phyloP scores from a whole-genome alignment of 2,888 invertebrate genomes.

The Chymomyza caudatula region DNA sequence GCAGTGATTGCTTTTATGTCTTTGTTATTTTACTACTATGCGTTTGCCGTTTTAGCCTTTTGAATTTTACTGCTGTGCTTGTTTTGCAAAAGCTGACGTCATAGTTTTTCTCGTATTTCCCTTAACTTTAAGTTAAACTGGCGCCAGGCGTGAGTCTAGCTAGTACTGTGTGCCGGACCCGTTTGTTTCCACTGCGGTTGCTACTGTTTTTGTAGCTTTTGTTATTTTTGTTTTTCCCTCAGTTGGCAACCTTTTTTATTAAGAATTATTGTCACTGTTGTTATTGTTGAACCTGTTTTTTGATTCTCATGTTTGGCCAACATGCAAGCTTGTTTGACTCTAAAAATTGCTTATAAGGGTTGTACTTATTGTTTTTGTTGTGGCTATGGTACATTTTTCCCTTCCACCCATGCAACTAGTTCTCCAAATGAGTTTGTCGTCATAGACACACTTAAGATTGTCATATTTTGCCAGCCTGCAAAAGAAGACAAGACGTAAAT shows the following conservation, averaged over 20 bases:
- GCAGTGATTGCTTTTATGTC: not conserved
- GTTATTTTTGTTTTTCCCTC: slow-evolving; percentile 9
- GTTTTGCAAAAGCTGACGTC: slow-evolving; percentile 11
- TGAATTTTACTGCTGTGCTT: slow-evolving; percentile 26
- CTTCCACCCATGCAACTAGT: too few relatives aligned
- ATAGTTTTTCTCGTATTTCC: slow-evolving; percentile 3
- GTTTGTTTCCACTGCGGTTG: slow-evolving; percentile 21
- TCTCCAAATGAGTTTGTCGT: too few relatives aligned
- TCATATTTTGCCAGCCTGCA: too few relatives aligned
- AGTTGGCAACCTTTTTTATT: slow-evolving; percentile 3
- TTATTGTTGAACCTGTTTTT: slow-evolving; percentile 18
- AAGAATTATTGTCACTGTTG: slow-evolving; percentile 25
- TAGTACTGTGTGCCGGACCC: slow-evolving; percentile 14
- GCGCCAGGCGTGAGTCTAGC: slow-evolving; percentile 46
- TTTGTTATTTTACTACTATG: not conserved
- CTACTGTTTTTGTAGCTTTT: slow-evolving; percentile 19
- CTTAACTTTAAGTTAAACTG: slow-evolving; percentile 25
- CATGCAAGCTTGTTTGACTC: slow-evolving; percentile 49
- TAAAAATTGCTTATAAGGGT: slow-evolving; percentile 1
- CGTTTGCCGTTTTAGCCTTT: slow-evolving; percentile 8
- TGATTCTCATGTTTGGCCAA: slow-evolving; percentile 44
- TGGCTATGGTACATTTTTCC: not conserved
- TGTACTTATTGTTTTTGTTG: slow-evolving; percentile 12
- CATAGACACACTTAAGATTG: too few relatives aligned
- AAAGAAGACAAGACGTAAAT: too few relatives aligned